These are phyloP conservation scores for Cyclargus thomasi DNA, from an alignment of 1,140 invertebrate species.

Conservation along the genomic window DNA sequence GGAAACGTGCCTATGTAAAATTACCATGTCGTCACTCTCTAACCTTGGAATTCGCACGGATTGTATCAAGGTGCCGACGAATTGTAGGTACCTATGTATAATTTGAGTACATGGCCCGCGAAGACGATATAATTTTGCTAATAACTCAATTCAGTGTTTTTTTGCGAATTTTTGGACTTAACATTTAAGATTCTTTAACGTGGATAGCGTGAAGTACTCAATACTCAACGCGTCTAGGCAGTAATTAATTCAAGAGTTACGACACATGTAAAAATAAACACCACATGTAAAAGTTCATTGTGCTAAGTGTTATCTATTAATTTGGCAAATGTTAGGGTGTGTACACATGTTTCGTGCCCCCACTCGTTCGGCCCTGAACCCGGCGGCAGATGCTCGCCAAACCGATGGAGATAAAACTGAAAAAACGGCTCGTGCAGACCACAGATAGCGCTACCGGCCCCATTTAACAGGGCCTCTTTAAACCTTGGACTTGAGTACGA, in stretches of 20 bases:
- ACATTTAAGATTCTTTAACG: no score
- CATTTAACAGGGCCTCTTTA: background rate
- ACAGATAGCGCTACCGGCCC: background rate
- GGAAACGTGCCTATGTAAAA: no score
- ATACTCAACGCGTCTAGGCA: background rate
- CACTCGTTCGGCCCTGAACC: conserved; percentile 24
- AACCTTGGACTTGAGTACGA: background rate
- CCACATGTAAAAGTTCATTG: conserved; percentile 38
- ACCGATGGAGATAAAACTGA: conserved; percentile 43
- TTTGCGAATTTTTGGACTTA: no score
- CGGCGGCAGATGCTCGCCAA: conserved; percentile 59
- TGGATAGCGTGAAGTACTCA: no score
- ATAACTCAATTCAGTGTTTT: no score
- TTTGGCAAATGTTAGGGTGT: conserved; percentile 33
- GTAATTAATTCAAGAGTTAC: conserved; percentile 22
- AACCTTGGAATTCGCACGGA: no score
- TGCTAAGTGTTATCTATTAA: conserved; percentile 25
- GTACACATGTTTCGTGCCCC: no score
- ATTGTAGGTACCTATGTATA: no score
- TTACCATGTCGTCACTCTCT: no score
- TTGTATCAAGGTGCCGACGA: no score
- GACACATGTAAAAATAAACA: conserved; percentile 28
- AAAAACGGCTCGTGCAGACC: background rate
- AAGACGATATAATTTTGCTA: no score
- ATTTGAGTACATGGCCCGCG: no score